Base-by-base conservation (phyloP, 2,888 invertebrate species). In the Drosophila gaucha region DNA sequence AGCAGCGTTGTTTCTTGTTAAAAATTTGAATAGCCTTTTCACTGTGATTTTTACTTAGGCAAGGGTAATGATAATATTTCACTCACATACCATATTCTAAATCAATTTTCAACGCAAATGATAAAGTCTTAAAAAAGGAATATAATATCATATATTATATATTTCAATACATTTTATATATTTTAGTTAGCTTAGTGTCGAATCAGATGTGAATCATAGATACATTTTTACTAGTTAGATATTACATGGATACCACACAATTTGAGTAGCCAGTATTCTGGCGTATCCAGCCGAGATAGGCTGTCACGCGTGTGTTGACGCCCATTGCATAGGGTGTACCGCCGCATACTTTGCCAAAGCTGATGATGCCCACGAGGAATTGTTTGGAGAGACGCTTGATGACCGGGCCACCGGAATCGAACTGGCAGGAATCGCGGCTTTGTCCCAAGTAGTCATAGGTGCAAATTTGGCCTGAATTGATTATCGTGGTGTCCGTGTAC, bases 331-430 rank as follows among this genome's bases (percentile, higher is more conserved):
- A 84, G 0, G 64, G 3, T 0, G 44, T 28, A 4, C 86, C 64
- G 0, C 92, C 94, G 78, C 95, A 95, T 22, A 74, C 90, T 10
- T 80, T 72, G 36, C 95, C 94, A 68, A 86, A 92, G 43, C 93
- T 93, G 38, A 94, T 92, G 12, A 94, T 67, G 2, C 93, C 95
- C 1, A 93, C 28, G 1, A 93, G 66, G 43, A 92, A 92, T 6
- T 92, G 83, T 30, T 90, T 89, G 66, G 47, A 60, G 30, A 3
- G 9, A 89, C 93, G 93, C 10, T 28, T 56, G 6, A 93, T 67
- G 6, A 93, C 80, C 0, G 94, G 94, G 1, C 94, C 94, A 1
- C 94, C 94, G 0, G 93, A 93, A 74, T 93, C 93, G 46, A 80
- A 80, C 20, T 90, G 93, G 58, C 94, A 94, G 2, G 93, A 89